Conservation (phyloP, 35 echinoderm and acorn worm species). For the Heliocidaris erythrogramma region DNA sequence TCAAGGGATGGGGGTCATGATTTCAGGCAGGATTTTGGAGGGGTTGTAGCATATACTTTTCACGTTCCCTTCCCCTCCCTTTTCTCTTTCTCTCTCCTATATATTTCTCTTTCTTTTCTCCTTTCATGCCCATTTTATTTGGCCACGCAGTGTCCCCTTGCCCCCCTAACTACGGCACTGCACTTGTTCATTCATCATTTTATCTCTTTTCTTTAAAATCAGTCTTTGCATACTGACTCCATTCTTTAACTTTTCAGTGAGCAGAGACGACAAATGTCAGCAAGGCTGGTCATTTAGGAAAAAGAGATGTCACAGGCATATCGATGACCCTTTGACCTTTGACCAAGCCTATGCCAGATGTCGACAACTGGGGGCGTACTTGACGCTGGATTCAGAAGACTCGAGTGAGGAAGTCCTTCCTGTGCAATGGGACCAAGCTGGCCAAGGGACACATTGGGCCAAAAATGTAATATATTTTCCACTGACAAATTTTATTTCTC, state of each 20-base stretch:
- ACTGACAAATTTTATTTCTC: neutral
- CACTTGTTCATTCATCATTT: neutral
- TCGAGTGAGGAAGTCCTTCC: neutral
- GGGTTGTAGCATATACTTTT: too few relatives aligned
- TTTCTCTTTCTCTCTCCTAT: too few relatives aligned
- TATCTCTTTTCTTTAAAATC: neutral
- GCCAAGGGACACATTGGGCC: neutral
- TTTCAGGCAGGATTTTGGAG: too few relatives aligned
- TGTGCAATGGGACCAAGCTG: neutral
- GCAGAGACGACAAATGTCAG: neutral
- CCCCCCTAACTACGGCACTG: too few relatives aligned
- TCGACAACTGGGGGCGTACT: constrained; percentile 3
- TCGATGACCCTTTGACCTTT: neutral
- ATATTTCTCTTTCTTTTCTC: too few relatives aligned
- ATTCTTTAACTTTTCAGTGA: neutral
- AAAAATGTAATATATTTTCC: neutral
- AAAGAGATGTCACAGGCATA: constrained; percentile 7
- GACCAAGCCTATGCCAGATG: constrained; percentile 14
- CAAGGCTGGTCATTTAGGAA: neutral
- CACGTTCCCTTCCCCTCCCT: too few relatives aligned
- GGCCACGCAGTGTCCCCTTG: too few relatives aligned
- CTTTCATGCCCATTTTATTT: too few relatives aligned
- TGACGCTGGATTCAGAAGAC: neutral
- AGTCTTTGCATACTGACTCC: neutral
- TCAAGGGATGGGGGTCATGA: too few relatives aligned